A percentile compares a stretch with the other conserved stretches of the same genome.
Conservation (phyloP, 2,888 invertebrate genomes). For the Philonicus albiceps region DNA sequence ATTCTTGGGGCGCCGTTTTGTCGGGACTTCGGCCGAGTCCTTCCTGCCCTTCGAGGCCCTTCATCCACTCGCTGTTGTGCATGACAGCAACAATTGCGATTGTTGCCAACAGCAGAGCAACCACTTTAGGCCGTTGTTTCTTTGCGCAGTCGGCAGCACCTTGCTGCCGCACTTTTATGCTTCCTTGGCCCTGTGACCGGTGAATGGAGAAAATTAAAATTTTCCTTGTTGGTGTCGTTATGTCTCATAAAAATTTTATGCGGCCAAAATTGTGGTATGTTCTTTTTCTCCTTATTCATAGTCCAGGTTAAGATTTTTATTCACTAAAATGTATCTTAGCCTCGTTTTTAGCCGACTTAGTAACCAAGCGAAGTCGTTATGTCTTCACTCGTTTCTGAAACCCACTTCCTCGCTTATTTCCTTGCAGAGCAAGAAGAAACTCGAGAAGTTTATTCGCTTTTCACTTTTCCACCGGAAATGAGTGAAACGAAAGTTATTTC, state of each 20-base stretch:
- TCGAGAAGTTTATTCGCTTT: background rate
- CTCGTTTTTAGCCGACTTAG: background rate
- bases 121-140: slow-evolving; percentile 25
- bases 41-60: background rate
- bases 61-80: background rate
- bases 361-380: background rate
- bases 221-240: slow-evolving; percentile 22
- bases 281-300: background rate
- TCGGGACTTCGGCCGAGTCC: background rate
- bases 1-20: slow-evolving; percentile 30
- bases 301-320: background rate
- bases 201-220: slow-evolving; percentile 21
- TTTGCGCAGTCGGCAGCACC: slow-evolving; percentile 17
- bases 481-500: slow-evolving; percentile 32
- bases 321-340: background rate
- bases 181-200: background rate
- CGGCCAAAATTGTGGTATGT: slow-evolving; percentile 1
- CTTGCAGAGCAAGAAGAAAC: background rate
- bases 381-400: background rate
- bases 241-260: slow-evolving; percentile 36
- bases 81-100: slow-evolving; percentile 29
- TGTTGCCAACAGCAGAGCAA: slow-evolving; percentile 31
- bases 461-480: slow-evolving; percentile 21
- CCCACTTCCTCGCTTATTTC: background rate
- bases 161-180: background rate